A percentile compares a stretch with the other conserved stretches of the same genome.
These are phyloP conservation scores for Lagenorhynchus albirostris DNA, from an alignment of 2,113 vertebrate species.

Conservation along the genomic window DNA sequence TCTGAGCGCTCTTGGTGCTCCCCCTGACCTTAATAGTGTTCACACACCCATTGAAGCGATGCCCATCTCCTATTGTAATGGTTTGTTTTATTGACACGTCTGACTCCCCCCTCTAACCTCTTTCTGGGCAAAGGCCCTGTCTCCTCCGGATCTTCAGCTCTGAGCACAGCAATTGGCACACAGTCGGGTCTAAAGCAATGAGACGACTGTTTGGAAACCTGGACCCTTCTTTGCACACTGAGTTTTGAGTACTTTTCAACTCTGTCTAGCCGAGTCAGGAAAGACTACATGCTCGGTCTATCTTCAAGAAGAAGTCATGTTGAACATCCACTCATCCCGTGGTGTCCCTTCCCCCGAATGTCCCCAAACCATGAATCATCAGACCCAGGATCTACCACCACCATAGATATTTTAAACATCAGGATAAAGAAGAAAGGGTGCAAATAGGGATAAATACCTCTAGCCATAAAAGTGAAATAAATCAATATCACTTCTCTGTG, in stretches of 20 bases:
- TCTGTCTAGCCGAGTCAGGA: not conserved
- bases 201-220: not conserved
- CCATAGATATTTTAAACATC: conserved; percentile 28
- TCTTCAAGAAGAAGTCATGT: conserved; percentile 43
- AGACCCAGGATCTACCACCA: conserved; percentile 38
- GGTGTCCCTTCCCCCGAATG: not conserved
- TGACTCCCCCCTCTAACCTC: not conserved
- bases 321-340: not conserved
- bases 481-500: conserved; percentile 78
- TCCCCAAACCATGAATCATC: conserved; percentile 56
- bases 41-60: not conserved
- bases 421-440: conserved; percentile 64
- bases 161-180: not conserved
- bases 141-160: not conserved
- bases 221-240: not conserved
- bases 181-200: not conserved
- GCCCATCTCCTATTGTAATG: not conserved
- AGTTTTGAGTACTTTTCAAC: not conserved
- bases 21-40: not conserved
- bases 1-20: not conserved
- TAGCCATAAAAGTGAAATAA: conserved; percentile 79
- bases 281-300: not conserved
- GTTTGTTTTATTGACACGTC: not conserved
- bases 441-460: conserved; percentile 79
- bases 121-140: not conserved